phyloP scores from a whole-genome alignment of 1,140 invertebrate species.

The Orussus abietinus region DNA sequence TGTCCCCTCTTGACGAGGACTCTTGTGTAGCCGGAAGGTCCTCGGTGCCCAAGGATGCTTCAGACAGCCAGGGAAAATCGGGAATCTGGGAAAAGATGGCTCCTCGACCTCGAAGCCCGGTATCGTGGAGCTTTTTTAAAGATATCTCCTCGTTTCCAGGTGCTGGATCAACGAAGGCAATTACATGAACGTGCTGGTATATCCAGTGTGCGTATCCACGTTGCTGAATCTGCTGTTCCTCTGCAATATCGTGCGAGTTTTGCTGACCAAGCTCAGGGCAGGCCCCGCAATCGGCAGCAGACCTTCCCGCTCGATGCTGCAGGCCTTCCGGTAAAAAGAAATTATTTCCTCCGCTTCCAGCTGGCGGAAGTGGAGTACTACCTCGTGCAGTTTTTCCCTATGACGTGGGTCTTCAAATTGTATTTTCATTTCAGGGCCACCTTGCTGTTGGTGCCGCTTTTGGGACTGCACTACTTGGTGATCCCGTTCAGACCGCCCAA shows the following conservation, averaged over 20 bases:
- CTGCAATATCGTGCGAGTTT: slow-evolving; percentile 88
- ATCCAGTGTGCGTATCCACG: slow-evolving; percentile 76
- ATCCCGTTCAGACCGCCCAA: slow-evolving; percentile 81
- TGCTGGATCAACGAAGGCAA: slow-evolving; percentile 80
- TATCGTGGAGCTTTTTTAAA: no score
- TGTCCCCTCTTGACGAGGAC: no score
- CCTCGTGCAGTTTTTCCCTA: no score
- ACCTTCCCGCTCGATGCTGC: slow-evolving; percentile 67
- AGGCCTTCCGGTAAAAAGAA: slow-evolving; percentile 68
- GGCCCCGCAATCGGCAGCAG: slow-evolving; percentile 58
- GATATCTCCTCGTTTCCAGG: no score
- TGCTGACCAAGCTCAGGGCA: slow-evolving; percentile 82
- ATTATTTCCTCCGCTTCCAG: slow-evolving; percentile 7
- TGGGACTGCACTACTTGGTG: slow-evolving; percentile 82
- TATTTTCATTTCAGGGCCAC: slow-evolving; percentile 66
- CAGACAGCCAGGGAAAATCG: no score
- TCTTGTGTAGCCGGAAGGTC: no score
- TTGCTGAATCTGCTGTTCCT: slow-evolving; percentile 85
- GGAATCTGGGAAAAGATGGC: no score
- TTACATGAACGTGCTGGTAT: slow-evolving; percentile 69
- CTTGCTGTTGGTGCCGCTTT: slow-evolving; percentile 76
- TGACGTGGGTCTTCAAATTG: not conserved
- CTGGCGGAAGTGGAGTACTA: no score
- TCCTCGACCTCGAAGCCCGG: no score
- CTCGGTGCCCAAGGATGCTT: no score